A percentile compares a stretch with the other conserved stretches of the same genome.
These are phyloP conservation scores for Thymelicus acteon DNA, from an alignment of 2,888 invertebrate species.

Conservation along the genomic window DNA sequence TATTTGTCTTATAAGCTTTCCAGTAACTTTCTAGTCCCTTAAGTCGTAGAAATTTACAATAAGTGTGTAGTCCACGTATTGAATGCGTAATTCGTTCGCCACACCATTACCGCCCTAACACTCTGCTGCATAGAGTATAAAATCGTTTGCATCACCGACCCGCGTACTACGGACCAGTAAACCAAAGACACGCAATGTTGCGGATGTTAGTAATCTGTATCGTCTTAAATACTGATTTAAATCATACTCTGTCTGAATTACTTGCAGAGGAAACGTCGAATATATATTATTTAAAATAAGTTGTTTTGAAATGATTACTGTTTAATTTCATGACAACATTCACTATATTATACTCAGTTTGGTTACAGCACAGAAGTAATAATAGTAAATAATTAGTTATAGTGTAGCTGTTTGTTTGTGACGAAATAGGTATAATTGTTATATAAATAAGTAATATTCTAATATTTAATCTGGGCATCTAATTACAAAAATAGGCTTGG, in stretches of 20 bases:
- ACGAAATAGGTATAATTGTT: no score
- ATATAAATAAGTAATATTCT: no score
- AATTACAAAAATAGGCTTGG: no score
- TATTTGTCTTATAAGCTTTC: no score
- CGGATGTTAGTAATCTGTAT: slow-evolving; percentile 37
- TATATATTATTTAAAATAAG: no score
- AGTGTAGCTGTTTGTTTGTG: no score
- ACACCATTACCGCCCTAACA: slow-evolving; percentile 2
- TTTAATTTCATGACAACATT: no score
- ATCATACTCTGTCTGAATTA: slow-evolving; percentile 24
- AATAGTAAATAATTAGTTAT: no score
- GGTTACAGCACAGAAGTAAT: no score
- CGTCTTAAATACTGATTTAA: slow-evolving; percentile 28
- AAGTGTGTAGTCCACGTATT: slow-evolving; percentile 8
- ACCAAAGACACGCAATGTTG: slow-evolving; percentile 25
- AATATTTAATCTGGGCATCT: no score
- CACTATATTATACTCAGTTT: no score
- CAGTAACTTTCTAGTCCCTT: slow-evolving; percentile 28
- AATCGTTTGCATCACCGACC: slow-evolving; percentile 1
- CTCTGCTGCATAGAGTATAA: background rate
- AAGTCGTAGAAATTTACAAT: slow-evolving; percentile 19
- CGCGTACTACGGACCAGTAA: slow-evolving; percentile 19
- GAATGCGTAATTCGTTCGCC: slow-evolving; percentile 4
- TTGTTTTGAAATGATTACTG: no score
- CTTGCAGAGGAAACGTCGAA: background rate